Percentiles rank a stretch among this genome's conserved stretches.
phyloP scores from a whole-genome alignment of 2,113 vertebrate species.

The Bambusicola thoracicus region DNA sequence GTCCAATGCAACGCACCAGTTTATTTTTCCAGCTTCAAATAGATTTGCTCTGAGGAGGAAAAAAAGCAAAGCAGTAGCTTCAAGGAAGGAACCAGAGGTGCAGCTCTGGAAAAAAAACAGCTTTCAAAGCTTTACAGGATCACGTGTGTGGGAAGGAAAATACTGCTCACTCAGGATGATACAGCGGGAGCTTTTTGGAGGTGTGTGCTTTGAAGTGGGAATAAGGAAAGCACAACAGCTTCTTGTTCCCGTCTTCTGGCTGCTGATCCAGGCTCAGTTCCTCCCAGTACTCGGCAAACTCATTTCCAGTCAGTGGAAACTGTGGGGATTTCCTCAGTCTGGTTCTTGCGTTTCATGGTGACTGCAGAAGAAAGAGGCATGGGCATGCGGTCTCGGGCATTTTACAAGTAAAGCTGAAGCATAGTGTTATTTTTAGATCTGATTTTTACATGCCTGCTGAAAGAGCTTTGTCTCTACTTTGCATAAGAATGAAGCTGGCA shows the following conservation, averaged over 20 bases:
- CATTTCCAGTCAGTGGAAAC: background rate
- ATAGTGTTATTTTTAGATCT: constrained; percentile 16
- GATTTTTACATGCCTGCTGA: constrained; percentile 22
- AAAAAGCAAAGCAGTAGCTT: background rate
- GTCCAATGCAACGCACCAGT: accelerated
- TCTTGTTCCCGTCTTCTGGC: background rate
- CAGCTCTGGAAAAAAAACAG: background rate
- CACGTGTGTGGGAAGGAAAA: background rate
- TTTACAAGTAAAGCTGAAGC: background rate
- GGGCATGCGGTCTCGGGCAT: background rate
- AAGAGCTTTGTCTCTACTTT: constrained; percentile 40
- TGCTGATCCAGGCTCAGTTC: background rate
- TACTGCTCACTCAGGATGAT: accelerated
- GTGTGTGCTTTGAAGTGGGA: background rate
- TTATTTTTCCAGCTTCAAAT: constrained; percentile 15
- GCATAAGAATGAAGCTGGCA: constrained; percentile 53
- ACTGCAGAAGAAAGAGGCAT: background rate
- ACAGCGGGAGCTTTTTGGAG: background rate
- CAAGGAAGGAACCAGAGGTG: background rate
- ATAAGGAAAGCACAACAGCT: background rate
- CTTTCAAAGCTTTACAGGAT: background rate
- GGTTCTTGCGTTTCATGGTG: background rate
- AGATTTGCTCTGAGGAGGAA: background rate
- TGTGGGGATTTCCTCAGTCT: background rate
- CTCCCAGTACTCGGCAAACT: background rate